Conservation (phyloP, 2,888 invertebrate genomes). For the Limnephilus lunatus region DNA sequence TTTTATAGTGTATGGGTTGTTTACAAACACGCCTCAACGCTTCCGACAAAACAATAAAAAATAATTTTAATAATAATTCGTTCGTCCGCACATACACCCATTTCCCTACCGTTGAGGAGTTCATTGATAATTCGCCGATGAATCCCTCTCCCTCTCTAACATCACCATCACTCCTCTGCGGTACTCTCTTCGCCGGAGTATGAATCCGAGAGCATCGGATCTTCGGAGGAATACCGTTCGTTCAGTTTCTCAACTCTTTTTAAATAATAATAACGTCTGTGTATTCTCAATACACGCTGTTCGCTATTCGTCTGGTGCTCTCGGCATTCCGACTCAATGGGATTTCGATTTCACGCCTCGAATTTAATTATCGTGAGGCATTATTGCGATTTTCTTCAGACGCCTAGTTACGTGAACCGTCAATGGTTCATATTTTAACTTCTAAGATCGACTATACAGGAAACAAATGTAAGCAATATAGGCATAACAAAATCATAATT, state of each 20-base stretch:
- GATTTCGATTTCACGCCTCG: neutral
- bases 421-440: neutral
- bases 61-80: neutral
- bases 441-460: too few species aligned
- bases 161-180: neutral
- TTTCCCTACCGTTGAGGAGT: neutral
- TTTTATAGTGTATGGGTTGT: neutral
- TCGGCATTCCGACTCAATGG: neutral
- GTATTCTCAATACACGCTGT: neutral
- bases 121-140: constrained; percentile 50
- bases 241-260: neutral
- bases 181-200: neutral
- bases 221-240: neutral
- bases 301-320: neutral
- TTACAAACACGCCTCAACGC: neutral
- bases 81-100: neutral
- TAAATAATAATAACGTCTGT: neutral
- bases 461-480: too few species aligned
- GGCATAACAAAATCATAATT: too few species aligned
- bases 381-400: neutral
- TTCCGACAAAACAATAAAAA: neutral
- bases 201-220: neutral
- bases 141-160: constrained; percentile 13
- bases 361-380: neutral
- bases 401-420: neutral